Evolutionary conservation across 1,140 invertebrate species (phyloP).

Genomic region (Mesaphorura yosii): DNA sequence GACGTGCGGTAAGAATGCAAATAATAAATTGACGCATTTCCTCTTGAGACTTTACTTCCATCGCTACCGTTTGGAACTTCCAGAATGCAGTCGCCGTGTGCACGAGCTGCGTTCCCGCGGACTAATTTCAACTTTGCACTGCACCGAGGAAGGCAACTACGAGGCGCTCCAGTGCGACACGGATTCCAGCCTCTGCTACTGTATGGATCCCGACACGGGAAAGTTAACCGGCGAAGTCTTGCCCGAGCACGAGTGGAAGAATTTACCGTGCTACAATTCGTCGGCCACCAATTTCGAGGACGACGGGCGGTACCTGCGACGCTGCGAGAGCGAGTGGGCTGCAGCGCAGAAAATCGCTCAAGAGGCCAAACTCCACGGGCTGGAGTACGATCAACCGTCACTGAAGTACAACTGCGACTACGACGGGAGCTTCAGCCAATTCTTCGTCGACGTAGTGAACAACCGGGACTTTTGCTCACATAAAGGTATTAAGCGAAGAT

Average conservation of each 20-base stretch:
- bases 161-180: constrained; percentile 29
- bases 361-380: constrained; percentile 24
- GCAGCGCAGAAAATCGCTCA: constrained; percentile 8
- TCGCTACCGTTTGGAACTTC: not conserved
- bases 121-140: constrained; percentile 25
- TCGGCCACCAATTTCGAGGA: not conserved
- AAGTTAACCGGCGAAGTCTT: constrained; percentile 21
- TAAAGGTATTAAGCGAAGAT: not conserved
- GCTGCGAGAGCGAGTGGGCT: constrained; percentile 25
- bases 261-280: constrained; percentile 20
- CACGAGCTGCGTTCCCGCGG: constrained; percentile 12
- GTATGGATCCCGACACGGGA: constrained; percentile 24
- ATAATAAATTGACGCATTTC: not conserved
- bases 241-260: constrained; percentile 24
- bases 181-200: constrained; percentile 29
- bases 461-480: not conserved
- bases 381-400: constrained; percentile 30
- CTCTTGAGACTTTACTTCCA: not conserved
- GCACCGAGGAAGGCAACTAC: constrained; percentile 24
- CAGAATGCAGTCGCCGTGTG: constrained; percentile 25
- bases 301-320: constrained; percentile 17
- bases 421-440: constrained; percentile 43
- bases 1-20: constrained; percentile 24
- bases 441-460: not conserved
- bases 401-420: constrained; percentile 41